These are phyloP conservation scores for Sussaba pulchella DNA, from an alignment of 2,888 invertebrate species.

Conservation along the genomic window DNA sequence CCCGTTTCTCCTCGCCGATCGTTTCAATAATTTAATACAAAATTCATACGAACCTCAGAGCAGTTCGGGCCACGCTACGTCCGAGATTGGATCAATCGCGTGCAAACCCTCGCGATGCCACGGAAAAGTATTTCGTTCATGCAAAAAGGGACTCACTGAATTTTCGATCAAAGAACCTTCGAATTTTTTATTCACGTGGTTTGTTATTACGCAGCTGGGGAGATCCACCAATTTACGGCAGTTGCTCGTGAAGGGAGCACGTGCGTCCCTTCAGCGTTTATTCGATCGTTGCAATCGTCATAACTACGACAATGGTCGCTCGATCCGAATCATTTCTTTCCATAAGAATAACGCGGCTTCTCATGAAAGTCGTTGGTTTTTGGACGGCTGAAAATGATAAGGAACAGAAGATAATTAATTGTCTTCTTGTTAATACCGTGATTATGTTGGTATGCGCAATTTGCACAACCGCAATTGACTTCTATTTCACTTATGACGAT, in stretches of 20 bases:
- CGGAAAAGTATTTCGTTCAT: background rate
- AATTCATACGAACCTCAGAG: background rate
- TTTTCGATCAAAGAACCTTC: slow-evolving; percentile 19
- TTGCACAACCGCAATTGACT: slow-evolving; percentile 33
- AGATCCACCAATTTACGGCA: slow-evolving; percentile 12
- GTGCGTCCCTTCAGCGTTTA: background rate
- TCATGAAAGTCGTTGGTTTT: slow-evolving; percentile 61
- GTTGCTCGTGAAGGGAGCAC: slow-evolving; percentile 1
- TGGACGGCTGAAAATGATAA: slow-evolving; percentile 51
- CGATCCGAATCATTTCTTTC: slow-evolving; percentile 44
- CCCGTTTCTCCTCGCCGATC: no score
- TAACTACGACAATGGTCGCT: background rate
- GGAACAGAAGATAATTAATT: slow-evolving; percentile 25
- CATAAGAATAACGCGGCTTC: slow-evolving; percentile 56
- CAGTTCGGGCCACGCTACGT: background rate
- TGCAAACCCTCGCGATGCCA: background rate
- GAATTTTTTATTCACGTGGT: slow-evolving; percentile 22
- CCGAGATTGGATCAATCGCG: slow-evolving; percentile 8
- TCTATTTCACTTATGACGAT: slow-evolving; percentile 48
- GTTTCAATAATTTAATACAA: background rate
- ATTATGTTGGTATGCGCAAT: slow-evolving; percentile 15
- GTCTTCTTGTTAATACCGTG: slow-evolving; percentile 36
- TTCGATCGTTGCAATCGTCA: background rate
- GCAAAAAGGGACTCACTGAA: slow-evolving; percentile 24
- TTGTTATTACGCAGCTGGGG: slow-evolving; percentile 29